A percentile compares a stretch with the other conserved stretches of the same genome.
Evolutionary conservation across 2,113 vertebrate genomes (phyloP).

Genomic region (Mesoclemmys tuberculata): DNA sequence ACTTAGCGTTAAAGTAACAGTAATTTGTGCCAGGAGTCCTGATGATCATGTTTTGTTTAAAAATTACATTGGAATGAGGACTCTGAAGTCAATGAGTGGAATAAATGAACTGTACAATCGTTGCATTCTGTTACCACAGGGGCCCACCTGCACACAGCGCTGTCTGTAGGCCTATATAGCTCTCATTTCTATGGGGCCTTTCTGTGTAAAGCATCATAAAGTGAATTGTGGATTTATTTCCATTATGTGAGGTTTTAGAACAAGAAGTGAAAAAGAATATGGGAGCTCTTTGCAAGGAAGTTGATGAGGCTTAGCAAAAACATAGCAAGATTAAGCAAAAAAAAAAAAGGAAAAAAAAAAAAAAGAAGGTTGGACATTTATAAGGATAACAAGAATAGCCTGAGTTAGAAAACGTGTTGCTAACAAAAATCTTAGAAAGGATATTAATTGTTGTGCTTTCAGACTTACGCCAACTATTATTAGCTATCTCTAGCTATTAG

Average conservation of each 20-base stretch:
- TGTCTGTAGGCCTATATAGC: neutral
- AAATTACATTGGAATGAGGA: neutral
- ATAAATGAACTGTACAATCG: neutral
- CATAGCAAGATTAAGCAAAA: neutral
- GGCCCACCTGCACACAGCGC: neutral
- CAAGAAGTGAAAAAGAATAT: neutral
- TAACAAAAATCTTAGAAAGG: neutral
- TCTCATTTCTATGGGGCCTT: neutral
- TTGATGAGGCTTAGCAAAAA: accelerated
- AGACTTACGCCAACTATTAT: neutral
- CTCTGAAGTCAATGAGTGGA: neutral
- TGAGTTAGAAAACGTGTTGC: neutral
- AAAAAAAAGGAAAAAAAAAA: neutral
- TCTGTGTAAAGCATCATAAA: neutral
- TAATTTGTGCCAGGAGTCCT: neutral
- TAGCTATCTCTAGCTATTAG: neutral
- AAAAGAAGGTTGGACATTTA: neutral
- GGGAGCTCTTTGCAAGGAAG: neutral
- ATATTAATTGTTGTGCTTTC: neutral
- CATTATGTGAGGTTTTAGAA: neutral
- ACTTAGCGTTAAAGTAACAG: neutral
- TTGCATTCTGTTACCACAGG: neutral
- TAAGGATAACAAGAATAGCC: neutral
- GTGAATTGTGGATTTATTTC: neutral
- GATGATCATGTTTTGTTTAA: neutral